Evolutionary conservation across 2,888 invertebrate genomes (phyloP).

Genomic region (Neoaliturus tenellus): DNA sequence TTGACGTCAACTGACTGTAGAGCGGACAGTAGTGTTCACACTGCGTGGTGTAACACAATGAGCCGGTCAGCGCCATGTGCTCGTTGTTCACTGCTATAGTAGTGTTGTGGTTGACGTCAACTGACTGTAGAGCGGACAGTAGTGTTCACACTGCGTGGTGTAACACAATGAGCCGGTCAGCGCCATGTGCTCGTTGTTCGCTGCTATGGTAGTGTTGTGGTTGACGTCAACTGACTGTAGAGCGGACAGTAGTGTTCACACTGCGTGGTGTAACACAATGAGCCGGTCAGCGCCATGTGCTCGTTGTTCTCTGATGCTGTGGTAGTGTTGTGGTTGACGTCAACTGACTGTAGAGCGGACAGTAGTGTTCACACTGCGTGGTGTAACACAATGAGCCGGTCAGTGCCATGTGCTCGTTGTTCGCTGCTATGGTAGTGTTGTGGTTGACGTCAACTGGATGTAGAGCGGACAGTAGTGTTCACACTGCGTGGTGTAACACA

Average conservation of each 20-base stretch:
- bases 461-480: no score
- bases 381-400: not conserved
- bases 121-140: not conserved
- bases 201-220: no score
- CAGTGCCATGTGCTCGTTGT: not conserved
- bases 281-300: not conserved
- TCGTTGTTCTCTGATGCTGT: no score
- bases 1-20: no score
- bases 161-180: slow-evolving; percentile 1
- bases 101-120: not conserved
- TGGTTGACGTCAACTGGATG: no score
- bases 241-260: not conserved
- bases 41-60: not conserved
- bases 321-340: no score
- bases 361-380: not conserved
- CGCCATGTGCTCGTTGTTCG: not conserved
- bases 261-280: not conserved
- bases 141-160: not conserved
- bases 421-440: not conserved
- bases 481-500: no score
- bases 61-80: not conserved
- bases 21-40: not conserved
- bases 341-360: no score
- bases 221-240: not conserved
- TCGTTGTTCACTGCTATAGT: no score